Conservation (phyloP, 2,113 vertebrate genomes). For the Rissa tridactyla region DNA sequence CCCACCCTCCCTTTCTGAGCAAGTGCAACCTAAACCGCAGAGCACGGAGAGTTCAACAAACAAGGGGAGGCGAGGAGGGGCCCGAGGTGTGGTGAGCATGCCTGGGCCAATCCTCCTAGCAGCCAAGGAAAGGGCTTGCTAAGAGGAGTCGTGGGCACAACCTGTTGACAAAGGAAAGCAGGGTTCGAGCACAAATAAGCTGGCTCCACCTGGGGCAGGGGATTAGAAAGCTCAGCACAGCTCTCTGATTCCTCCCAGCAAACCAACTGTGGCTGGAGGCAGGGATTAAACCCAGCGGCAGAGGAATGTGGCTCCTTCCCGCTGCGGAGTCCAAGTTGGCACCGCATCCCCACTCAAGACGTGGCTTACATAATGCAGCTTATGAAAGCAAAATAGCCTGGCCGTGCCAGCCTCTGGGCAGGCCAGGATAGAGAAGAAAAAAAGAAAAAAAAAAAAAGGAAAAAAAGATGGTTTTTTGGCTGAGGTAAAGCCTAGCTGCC, state of each 20-base stretch:
- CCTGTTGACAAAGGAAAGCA: background rate
- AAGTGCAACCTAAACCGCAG: background rate
- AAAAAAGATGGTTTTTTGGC: background rate
- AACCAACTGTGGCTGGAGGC: slow-evolving; percentile 31
- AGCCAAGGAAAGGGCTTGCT: background rate
- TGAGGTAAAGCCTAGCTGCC: background rate
- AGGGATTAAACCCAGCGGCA: slow-evolving; percentile 32
- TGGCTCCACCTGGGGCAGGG: slow-evolving; percentile 3
- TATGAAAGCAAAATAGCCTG: slow-evolving; percentile 53
- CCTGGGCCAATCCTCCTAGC: background rate
- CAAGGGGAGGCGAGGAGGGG: background rate
- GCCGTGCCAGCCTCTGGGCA: slow-evolving; percentile 36
- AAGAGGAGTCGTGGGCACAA: background rate
- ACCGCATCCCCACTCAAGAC: slow-evolving; percentile 35
- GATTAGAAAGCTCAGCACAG: background rate
- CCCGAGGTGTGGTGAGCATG: background rate
- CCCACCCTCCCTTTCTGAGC: background rate
- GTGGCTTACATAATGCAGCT: slow-evolving; percentile 57
- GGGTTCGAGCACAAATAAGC: background rate
- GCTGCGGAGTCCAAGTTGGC: slow-evolving; percentile 43
- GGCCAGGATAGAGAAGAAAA: background rate
- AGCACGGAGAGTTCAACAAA: background rate
- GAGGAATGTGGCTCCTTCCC: slow-evolving; percentile 58
- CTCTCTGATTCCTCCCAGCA: background rate
- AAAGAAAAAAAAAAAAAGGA: background rate